phyloP scores from a whole-genome alignment of 2,113 vertebrate species.

The Pelodiscus sinensis region DNA sequence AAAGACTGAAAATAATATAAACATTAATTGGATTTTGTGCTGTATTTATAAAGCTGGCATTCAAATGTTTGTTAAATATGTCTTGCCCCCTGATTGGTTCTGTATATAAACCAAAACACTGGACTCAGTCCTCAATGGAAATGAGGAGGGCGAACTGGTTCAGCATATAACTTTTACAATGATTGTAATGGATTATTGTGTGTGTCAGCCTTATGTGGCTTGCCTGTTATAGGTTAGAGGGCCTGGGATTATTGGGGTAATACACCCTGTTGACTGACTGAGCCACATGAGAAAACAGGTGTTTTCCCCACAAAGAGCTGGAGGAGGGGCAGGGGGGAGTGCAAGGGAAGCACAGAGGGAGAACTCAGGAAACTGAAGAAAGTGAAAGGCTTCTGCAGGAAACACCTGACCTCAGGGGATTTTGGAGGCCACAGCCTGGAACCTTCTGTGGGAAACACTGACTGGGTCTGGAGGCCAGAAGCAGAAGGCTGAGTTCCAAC shows the following conservation, averaged over 20 bases:
- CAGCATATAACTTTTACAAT: not conserved
- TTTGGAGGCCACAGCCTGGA: not conserved
- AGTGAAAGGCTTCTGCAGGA: not conserved
- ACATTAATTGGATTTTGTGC: not conserved
- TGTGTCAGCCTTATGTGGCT: not conserved
- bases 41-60: not conserved
- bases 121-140: not conserved
- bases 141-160: not conserved
- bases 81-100: fast-evolving
- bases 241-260: not conserved
- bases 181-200: not conserved
- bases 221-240: not conserved
- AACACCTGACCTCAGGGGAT: not conserved
- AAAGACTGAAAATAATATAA: not conserved
- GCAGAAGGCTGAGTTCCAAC: not conserved
- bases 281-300: not conserved
- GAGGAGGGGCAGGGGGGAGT: not conserved
- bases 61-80: not conserved
- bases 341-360: too few relatives aligned
- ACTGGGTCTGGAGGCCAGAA: not conserved
- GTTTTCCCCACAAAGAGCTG: not conserved
- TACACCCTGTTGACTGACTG: not conserved
- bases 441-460: not conserved
- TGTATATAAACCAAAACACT: fast-evolving
- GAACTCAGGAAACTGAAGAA: not conserved